These are phyloP conservation scores for Melopsittacus undulatus DNA, from an alignment of 2,797 vertebrate species.

Conservation along the genomic window DNA sequence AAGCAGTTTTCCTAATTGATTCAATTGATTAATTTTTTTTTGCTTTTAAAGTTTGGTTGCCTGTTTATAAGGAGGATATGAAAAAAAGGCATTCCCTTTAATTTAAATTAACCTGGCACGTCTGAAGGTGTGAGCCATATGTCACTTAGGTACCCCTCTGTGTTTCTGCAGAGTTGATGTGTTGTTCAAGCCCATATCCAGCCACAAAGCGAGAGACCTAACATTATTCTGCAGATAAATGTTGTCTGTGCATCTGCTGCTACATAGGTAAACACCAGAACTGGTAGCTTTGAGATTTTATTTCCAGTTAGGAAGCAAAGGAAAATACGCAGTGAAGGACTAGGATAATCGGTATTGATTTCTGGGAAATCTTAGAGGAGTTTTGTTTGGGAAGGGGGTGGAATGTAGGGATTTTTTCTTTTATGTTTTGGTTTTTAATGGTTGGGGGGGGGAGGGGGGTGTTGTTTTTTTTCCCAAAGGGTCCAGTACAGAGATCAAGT, in stretches of 20 bases:
- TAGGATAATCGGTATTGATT: not conserved
- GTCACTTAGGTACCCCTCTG: not conserved
- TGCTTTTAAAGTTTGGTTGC: not conserved
- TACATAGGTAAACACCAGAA: not conserved
- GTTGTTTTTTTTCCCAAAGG: not conserved
- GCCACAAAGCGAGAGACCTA: not conserved
- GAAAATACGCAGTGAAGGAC: not conserved
- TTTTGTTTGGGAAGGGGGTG: not conserved
- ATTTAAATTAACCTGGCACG: not conserved
- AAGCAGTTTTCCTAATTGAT: not conserved
- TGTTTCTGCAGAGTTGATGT: not conserved
- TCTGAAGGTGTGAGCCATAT: not conserved
- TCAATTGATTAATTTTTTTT: not conserved
- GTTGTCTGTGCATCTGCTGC: not conserved
- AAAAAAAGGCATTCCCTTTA: not conserved
- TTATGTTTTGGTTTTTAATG: rapidly evolving
- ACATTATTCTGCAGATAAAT: not conserved
- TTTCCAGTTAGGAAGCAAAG: not conserved
- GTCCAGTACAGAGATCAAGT: not conserved
- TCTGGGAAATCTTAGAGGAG: not conserved
- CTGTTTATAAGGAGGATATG: not conserved
- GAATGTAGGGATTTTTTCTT: not conserved
- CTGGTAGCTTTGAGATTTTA: not conserved
- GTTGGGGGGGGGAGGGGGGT: not conserved
- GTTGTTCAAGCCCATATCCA: not conserved